Evolutionary conservation across 2,797 vertebrate species (phyloP).

Genomic region (Thaleichthys pacificus): DNA sequence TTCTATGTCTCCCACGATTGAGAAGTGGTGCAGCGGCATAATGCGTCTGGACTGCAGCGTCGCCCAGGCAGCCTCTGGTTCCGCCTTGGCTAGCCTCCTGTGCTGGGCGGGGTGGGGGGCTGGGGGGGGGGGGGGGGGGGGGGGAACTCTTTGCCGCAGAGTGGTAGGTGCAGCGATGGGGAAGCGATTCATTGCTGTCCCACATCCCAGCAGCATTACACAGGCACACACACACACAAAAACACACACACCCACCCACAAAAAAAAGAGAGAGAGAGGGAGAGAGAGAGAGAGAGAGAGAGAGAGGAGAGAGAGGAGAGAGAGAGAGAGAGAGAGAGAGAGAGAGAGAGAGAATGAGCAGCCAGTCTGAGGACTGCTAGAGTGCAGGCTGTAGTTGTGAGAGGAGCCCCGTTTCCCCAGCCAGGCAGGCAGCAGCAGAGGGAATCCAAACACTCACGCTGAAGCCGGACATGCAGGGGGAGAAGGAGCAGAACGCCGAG

Average conservation of each 20-base stretch:
- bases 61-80: conserved; percentile 48
- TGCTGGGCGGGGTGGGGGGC: conserved; percentile 36
- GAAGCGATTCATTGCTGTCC: conserved; percentile 75
- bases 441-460: conserved; percentile 26
- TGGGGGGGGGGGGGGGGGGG: conserved; percentile 32
- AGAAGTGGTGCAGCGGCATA: conserved; percentile 38
- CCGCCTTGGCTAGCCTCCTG: conserved; percentile 61
- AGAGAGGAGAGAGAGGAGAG: conserved; percentile 32
- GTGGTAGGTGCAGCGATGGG: conserved; percentile 72
- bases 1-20: neutral
- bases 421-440: conserved; percentile 43
- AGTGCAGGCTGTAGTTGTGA: conserved; percentile 55
- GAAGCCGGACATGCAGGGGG: conserved; percentile 66
- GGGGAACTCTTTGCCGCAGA: conserved; percentile 65
- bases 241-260: conserved; percentile 13
- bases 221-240: conserved; percentile 23
- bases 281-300: conserved; percentile 33
- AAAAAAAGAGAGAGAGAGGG: conserved; percentile 25
- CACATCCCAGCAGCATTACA: conserved; percentile 55
- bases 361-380: conserved; percentile 50
- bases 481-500: conserved; percentile 64
- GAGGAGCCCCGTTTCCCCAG: conserved; percentile 44
- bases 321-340: conserved; percentile 40
- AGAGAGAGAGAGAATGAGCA: conserved; percentile 45
- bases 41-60: conserved; percentile 47